These are phyloP conservation scores for Drepanosiphum platanoidis DNA, from an alignment of 2,888 invertebrate genomes.

Conservation along the genomic window DNA sequence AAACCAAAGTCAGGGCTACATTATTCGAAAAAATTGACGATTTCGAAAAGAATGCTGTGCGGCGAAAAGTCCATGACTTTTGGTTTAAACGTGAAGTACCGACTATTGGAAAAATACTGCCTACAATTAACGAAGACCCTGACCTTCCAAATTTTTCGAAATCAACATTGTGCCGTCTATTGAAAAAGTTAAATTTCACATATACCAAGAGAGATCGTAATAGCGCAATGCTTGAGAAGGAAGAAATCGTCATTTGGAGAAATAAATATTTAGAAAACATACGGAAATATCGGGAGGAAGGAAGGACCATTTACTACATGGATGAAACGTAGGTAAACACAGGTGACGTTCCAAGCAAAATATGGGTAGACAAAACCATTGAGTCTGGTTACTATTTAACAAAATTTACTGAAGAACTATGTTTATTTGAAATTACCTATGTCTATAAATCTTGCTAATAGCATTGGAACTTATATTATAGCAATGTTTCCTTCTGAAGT, in stretches of 20 bases:
- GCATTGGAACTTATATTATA: slow-evolving; percentile 16
- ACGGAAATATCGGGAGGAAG: slow-evolving; percentile 1
- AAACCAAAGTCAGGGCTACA: not conserved
- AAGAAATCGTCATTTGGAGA: slow-evolving; percentile 9
- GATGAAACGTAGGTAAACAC: too few species aligned
- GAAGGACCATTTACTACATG: not conserved
- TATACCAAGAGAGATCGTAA: slow-evolving; percentile 14
- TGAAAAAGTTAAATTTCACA: slow-evolving; percentile 29
- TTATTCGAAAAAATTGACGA: slow-evolving; percentile 31
- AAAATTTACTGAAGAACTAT: too few species aligned
- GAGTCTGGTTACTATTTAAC: too few species aligned
- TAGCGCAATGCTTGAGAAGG: not conserved
- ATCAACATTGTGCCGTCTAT: not conserved
- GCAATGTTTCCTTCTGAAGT: too few species aligned
- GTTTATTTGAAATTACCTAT: not conserved
- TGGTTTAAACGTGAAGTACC: slow-evolving; percentile 32
- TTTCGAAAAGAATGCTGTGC: slow-evolving; percentile 14
- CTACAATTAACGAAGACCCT: slow-evolving; percentile 13
- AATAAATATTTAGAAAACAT: slow-evolving; percentile 19
- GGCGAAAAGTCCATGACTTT: slow-evolving; percentile 39
- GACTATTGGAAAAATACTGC: slow-evolving; percentile 9
- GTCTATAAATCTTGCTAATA: slow-evolving; percentile 5
- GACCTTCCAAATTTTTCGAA: not conserved
- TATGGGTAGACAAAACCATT: too few species aligned
- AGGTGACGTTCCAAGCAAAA: too few species aligned